Percentiles rank a stretch among this genome's conserved stretches.
These are phyloP conservation scores for Apocrypta bakeri DNA, from an alignment of 1,140 invertebrate species.

Conservation along the genomic window DNA sequence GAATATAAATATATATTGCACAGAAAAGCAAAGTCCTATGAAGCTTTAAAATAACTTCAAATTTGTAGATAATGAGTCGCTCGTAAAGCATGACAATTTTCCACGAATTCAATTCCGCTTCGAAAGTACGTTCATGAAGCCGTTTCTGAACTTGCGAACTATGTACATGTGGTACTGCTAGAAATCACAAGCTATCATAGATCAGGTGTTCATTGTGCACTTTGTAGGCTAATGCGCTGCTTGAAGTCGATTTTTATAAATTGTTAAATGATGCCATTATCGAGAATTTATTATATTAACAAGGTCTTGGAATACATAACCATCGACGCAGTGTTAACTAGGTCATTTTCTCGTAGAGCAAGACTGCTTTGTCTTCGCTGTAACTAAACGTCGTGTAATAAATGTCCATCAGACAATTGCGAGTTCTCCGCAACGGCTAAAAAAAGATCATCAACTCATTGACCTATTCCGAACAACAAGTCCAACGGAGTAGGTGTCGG, in stretches of 20 bases:
- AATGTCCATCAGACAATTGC: too few species aligned
- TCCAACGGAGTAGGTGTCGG: constrained; percentile 9
- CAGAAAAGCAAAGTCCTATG: constrained; percentile 23
- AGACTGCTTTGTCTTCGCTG: too few species aligned
- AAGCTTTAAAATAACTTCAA: neutral
- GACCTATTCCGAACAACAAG: neutral
- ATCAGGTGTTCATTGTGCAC: constrained; percentile 19
- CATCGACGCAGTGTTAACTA: too few species aligned
- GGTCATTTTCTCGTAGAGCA: too few species aligned
- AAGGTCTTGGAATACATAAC: too few species aligned
- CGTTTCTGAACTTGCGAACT: neutral
- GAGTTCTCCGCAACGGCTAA: neutral
- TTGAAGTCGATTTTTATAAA: too few species aligned
- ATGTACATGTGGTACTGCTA: neutral
- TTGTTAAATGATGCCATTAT: too few species aligned
- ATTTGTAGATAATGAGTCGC: neutral
- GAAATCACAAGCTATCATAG: constrained; percentile 28
- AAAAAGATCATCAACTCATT: neutral
- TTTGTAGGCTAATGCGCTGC: neutral
- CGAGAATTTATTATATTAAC: too few species aligned
- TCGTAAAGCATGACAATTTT: constrained; percentile 29
- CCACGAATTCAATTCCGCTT: constrained; percentile 8
- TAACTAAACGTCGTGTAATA: too few species aligned
- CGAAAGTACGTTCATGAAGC: neutral
- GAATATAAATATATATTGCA: neutral